Conservation (phyloP, 2,797 vertebrate species). For the Xenops minutus region DNA sequence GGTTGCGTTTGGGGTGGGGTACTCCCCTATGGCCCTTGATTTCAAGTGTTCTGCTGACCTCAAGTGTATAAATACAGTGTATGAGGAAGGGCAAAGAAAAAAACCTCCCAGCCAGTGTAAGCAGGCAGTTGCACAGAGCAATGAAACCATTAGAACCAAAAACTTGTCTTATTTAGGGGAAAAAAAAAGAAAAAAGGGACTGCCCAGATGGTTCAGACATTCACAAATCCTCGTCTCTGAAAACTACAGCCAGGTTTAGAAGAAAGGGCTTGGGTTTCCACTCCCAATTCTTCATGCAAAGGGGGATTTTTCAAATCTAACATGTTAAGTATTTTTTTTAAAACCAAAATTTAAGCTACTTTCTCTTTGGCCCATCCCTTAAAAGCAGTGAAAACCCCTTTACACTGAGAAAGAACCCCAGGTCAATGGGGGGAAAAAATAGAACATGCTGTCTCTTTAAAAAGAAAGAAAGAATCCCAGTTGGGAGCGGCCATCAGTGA, state of each 20-base stretch:
- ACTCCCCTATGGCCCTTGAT: background rate
- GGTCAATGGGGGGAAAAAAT: slow-evolving; percentile 9
- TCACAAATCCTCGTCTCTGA: background rate
- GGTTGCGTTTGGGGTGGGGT: slow-evolving; percentile 36
- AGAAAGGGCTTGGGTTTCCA: slow-evolving; percentile 25
- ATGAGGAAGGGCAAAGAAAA: slow-evolving; percentile 16
- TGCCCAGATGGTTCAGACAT: background rate
- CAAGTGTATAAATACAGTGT: background rate
- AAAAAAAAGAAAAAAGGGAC: background rate
- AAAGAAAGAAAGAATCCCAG: slow-evolving; percentile 70
- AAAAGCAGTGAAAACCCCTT: slow-evolving; percentile 60
- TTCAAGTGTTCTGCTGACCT: slow-evolving; percentile 49
- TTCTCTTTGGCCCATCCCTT: slow-evolving; percentile 46
- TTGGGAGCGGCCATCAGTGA: slow-evolving; percentile 78
- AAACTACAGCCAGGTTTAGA: background rate
- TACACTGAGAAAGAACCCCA: slow-evolving; percentile 16
- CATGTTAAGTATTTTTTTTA: background rate
- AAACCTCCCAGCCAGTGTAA: slow-evolving; percentile 3
- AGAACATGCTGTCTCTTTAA: slow-evolving; percentile 74
- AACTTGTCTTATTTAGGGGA: background rate
- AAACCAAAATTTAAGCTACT: slow-evolving; percentile 12
- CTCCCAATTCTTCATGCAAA: slow-evolving; percentile 18
- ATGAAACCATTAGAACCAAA: slow-evolving; percentile 26
- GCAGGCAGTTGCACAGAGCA: slow-evolving; percentile 19
- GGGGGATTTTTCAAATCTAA: slow-evolving; percentile 10